These are phyloP conservation scores for Drosophila leonis DNA, from an alignment of 2,888 invertebrate genomes.

Conservation along the genomic window DNA sequence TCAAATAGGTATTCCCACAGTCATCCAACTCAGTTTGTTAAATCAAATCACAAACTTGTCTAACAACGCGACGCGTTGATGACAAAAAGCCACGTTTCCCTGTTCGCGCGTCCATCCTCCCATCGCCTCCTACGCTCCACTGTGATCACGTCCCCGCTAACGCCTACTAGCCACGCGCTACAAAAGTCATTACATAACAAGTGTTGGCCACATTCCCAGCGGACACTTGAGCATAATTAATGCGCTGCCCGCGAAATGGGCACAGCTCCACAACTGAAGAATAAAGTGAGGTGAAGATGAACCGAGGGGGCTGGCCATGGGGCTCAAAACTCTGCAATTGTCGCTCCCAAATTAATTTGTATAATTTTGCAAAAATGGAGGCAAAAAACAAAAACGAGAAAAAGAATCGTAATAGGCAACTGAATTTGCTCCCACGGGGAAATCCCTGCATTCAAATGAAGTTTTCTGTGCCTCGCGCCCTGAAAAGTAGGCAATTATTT, in stretches of 20 bases:
- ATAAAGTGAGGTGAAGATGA: constrained; percentile 14
- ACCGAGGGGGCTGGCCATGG: constrained; percentile 15
- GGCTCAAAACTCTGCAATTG: constrained; percentile 63
- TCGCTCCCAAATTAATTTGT: constrained; percentile 80
- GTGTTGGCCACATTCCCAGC: constrained; percentile 81
- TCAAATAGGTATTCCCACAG: constrained; percentile 39
- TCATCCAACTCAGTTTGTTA: constrained; percentile 42
- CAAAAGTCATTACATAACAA: constrained; percentile 81
- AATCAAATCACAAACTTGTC: constrained; percentile 75
- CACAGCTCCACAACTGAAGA: constrained; percentile 22
- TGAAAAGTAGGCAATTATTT: constrained; percentile 73
- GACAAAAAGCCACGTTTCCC: constrained; percentile 35
- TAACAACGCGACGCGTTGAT: constrained; percentile 52
- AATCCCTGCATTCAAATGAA: constrained; percentile 64
- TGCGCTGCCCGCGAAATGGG: constrained; percentile 66
- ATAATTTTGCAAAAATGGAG: constrained; percentile 61
- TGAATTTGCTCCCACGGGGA: constrained; percentile 46
- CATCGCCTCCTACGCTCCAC: not conserved
- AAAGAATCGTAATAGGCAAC: constrained; percentile 33
- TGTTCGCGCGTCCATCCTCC: not conserved
- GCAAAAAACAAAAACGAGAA: not conserved
- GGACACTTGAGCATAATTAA: constrained; percentile 82
- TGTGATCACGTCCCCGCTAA: not conserved
- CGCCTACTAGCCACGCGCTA: constrained; percentile 28
- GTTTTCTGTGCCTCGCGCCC: constrained; percentile 50